phyloP scores from a whole-genome alignment of 2,888 invertebrate species.

The Ommatoiulus sabulosus region DNA sequence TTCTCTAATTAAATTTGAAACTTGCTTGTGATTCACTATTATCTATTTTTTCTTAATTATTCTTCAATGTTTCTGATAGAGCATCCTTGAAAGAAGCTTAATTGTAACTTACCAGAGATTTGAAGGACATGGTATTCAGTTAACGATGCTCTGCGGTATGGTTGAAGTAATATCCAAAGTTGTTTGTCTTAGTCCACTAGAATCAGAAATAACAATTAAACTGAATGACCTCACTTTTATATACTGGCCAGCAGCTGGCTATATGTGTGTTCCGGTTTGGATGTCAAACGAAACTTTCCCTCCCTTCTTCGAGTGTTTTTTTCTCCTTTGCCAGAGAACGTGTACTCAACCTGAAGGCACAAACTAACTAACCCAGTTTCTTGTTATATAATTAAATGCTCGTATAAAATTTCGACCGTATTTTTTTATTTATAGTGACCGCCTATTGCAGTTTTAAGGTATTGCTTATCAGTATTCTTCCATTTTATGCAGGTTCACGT shows the following conservation, averaged over 20 bases:
- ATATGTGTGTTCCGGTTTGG: constrained; percentile 51
- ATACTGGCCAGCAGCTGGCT: constrained; percentile 13
- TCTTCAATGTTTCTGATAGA: not conserved
- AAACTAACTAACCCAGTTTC: constrained; percentile 52
- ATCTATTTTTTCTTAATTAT: not conserved
- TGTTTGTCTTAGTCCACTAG: constrained; percentile 46
- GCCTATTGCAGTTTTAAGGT: not conserved
- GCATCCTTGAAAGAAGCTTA: not conserved
- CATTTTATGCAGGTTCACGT: not conserved
- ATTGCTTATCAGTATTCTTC: constrained; percentile 1
- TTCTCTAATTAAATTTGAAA: not conserved
- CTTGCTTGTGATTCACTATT: not conserved
- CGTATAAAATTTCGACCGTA: constrained; percentile 10
- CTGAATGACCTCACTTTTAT: constrained; percentile 53
- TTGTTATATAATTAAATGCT: constrained; percentile 35
- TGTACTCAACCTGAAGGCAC: constrained; percentile 49
- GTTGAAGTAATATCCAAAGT: constrained; percentile 47
- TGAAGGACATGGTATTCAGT: constrained; percentile 47
- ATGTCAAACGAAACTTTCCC: constrained; percentile 53
- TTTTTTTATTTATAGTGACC: not conserved
- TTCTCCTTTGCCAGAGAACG: constrained; percentile 36
- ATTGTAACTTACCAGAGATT: constrained; percentile 46
- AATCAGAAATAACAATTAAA: constrained; percentile 52
- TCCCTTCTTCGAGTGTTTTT: constrained; percentile 22
- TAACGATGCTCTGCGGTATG: not conserved